Base-by-base conservation (phyloP, 2,113 vertebrate genomes). In the Lepisosteus osseus region DNA sequence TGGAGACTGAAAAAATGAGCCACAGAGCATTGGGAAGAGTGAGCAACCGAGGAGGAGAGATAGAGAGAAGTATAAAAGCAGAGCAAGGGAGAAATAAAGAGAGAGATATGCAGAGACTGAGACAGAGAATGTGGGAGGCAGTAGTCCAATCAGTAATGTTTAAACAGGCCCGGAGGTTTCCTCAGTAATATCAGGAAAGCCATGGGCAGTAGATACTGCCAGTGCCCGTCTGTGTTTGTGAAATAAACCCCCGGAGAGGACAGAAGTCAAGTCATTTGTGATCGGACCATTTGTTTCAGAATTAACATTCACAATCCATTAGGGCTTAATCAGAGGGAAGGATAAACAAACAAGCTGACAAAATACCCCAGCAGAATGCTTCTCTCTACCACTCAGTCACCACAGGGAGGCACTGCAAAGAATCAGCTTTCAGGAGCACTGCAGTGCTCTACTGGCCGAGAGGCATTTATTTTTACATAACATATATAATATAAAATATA, bases 341-440 rank as follows among this genome's bases (percentile, higher is more conserved):
- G 77, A 75, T 69, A 74, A 75, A 74, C 42, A 67, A 14, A 57
- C 9, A 7, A 15, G 40, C 57, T 56, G 54, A 61, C 29, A 47
- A 14, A 62, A 57, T 67, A 71, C 57, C 65, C 59, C 43, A 45
- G 3, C 67, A 62, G 66, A 41, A n/a, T 68, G 67, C 54, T 56
- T 75, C 79, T 15, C 68, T 70, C 83, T 87, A 51, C 77, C 74
- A 74, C 40, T 69, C 73, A 63, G 75, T 66, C 57, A 74, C 87
- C 89, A 90, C 85, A 85, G 74, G 86, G 87, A 82, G 86, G 88
- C 82, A 87, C 84, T 89, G 81, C 83, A 82, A 76, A 75, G 77
- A 81, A 83, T 29, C 29, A 29, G 29, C 29, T 29, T 29, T 29
- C 29, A 29, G 29, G 29, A 29, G 29, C 29, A 29, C 29, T 29